phyloP scores from a whole-genome alignment of 2,888 invertebrate species.

The Boloria euphrosyne region DNA sequence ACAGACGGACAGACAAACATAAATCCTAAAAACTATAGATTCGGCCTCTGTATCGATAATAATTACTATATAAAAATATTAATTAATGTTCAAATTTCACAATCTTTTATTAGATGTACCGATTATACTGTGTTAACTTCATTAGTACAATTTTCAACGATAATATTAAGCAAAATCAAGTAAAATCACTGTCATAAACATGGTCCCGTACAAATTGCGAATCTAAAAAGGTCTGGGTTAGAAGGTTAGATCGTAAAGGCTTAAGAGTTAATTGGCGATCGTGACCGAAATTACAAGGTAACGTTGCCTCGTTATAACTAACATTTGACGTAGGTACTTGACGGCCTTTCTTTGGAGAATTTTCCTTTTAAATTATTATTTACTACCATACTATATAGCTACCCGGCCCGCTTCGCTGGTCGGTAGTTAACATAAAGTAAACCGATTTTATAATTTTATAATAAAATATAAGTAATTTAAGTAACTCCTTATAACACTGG shows the following conservation, averaged over 20 bases:
- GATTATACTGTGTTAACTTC: not conserved
- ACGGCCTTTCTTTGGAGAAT: constrained; percentile 16
- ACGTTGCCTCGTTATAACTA: constrained; percentile 21
- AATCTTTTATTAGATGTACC: too few species aligned
- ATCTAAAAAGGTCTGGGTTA: constrained; percentile 35
- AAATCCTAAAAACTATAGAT: too few species aligned
- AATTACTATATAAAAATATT: too few species aligned
- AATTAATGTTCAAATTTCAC: too few species aligned
- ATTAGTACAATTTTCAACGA: not conserved
- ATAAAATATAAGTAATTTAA: too few species aligned
- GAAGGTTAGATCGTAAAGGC: constrained; percentile 37
- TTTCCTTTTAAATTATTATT: constrained; percentile 6
- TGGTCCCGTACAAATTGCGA: constrained; percentile 30
- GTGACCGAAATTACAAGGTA: constrained; percentile 40
- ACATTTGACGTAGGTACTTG: constrained; percentile 16
- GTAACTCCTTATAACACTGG: too few species aligned
- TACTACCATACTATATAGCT: too few species aligned
- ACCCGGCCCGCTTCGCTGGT: too few species aligned
- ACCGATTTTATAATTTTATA: too few species aligned
- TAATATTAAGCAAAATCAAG: constrained; percentile 4
- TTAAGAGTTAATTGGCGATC: constrained; percentile 42
- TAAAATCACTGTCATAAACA: constrained; percentile 12
- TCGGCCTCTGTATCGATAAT: too few species aligned
- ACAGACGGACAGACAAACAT: too few species aligned
- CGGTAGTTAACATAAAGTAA: too few species aligned